Evolutionary conservation across 2,888 invertebrate species (phyloP).

Genomic region (Phania funesta): DNA sequence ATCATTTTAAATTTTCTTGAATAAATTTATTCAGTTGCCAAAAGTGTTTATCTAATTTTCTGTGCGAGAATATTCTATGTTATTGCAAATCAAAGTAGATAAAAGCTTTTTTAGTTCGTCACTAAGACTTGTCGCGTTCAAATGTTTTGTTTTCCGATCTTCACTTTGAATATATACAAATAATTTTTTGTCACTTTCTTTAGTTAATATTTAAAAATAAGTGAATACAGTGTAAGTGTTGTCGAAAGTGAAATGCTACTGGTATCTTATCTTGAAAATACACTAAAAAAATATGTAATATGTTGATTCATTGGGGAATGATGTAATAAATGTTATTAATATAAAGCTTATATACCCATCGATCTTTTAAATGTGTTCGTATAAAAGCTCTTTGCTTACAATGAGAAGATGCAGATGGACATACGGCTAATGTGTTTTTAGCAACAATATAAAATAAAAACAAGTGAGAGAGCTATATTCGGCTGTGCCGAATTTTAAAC

Average conservation of each 20-base stretch:
- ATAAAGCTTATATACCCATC: neutral
- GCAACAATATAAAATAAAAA: neutral
- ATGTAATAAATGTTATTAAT: constrained; percentile 41
- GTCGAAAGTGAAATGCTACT: neutral
- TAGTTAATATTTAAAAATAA: neutral
- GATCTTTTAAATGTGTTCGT: constrained; percentile 33
- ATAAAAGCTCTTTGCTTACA: constrained; percentile 33
- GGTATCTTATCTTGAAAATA: neutral
- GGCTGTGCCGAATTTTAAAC: no score
- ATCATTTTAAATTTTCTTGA: neutral
- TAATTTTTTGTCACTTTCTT: neutral
- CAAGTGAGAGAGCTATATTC: no score
- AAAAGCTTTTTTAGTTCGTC: constrained; percentile 47
- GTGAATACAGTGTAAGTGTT: neutral
- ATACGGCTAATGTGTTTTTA: neutral
- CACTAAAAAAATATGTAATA: neutral
- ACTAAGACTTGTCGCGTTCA: constrained; percentile 8
- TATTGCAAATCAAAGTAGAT: neutral
- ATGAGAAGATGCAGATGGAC: neutral
- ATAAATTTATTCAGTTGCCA: neutral
- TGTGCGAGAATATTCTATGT: neutral
- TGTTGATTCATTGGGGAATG: neutral
- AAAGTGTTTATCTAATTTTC: neutral
- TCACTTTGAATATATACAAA: neutral
- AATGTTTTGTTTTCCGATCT: constrained; percentile 28